These are phyloP conservation scores for Anhinga anhinga DNA, from an alignment of 2,113 vertebrate genomes.

Conservation along the genomic window DNA sequence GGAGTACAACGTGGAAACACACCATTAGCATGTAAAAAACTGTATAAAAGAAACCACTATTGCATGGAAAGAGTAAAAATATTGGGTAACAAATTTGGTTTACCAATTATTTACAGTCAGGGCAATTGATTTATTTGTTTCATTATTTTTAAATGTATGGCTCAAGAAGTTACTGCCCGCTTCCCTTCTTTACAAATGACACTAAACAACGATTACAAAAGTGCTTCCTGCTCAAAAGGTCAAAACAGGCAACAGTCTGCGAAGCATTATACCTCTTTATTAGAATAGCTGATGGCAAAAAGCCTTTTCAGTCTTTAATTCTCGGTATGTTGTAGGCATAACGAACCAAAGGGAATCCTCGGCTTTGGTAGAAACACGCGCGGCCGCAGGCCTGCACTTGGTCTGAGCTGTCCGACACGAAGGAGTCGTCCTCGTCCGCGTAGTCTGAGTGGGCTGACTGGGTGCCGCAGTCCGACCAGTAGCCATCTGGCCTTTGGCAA, in stretches of 20 bases:
- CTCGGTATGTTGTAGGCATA: slow-evolving; percentile 89
- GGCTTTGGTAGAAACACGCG: slow-evolving; percentile 94
- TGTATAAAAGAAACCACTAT: slow-evolving; percentile 36
- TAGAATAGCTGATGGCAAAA: neutral
- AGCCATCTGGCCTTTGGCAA: slow-evolving; percentile 82
- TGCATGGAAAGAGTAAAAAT: slow-evolving; percentile 25
- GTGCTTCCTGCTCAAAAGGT: slow-evolving; percentile 77
- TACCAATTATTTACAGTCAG: slow-evolving; percentile 60
- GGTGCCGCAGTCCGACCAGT: slow-evolving; percentile 88
- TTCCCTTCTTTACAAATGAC: slow-evolving; percentile 78
- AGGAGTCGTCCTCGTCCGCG: slow-evolving; percentile 93
- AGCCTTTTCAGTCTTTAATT: slow-evolving; percentile 77
- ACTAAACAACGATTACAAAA: slow-evolving; percentile 67
- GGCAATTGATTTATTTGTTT: slow-evolving; percentile 26
- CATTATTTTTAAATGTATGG: slow-evolving; percentile 28
- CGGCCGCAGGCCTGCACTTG: slow-evolving; percentile 95
- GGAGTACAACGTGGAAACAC: slow-evolving; percentile 20
- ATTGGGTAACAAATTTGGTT: slow-evolving; percentile 43
- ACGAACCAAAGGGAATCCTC: slow-evolving; percentile 90
- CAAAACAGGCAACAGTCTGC: slow-evolving; percentile 1
- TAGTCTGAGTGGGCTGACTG: slow-evolving; percentile 92
- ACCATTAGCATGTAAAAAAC: slow-evolving; percentile 39
- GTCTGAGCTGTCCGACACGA: slow-evolving; percentile 96
- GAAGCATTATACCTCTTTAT: neutral
- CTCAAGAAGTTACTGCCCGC: slow-evolving; percentile 70